phyloP scores from a whole-genome alignment of 2,888 invertebrate species.

The Capitulum mitella region DNA sequence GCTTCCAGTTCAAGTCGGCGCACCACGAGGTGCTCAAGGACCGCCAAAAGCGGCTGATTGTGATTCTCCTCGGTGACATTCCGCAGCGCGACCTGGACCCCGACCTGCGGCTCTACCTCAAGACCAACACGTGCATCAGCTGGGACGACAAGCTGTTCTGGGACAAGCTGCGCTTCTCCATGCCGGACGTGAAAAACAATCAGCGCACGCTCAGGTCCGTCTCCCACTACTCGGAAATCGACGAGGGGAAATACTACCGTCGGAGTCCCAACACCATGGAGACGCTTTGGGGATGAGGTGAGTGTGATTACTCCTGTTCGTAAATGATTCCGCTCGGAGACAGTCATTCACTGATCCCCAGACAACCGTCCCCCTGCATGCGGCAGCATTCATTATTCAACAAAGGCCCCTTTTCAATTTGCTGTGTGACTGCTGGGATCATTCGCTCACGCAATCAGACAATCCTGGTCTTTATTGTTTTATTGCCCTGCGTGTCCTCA shows the following conservation, averaged over 20 bases:
- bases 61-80: slow-evolving; percentile 74
- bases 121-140: slow-evolving; percentile 66
- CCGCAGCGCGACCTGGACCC: slow-evolving; percentile 69
- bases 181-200: slow-evolving; percentile 59
- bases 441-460: not conserved
- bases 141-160: slow-evolving; percentile 90
- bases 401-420: not conserved
- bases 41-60: slow-evolving; percentile 63
- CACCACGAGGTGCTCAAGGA: slow-evolving; percentile 76
- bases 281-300: slow-evolving; percentile 12
- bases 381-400: not conserved
- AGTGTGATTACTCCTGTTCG: no score
- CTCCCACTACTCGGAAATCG: slow-evolving; percentile 23
- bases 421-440: not conserved
- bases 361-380: no score
- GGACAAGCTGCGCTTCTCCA: slow-evolving; percentile 79
- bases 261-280: slow-evolving; percentile 20
- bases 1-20: slow-evolving; percentile 79
- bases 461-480: not conserved
- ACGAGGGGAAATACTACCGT: slow-evolving; percentile 4
- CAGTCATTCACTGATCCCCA: no score
- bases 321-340: no score
- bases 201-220: not conserved
- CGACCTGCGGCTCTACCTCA: slow-evolving; percentile 75
- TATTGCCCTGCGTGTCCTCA: not conserved